Base-by-base conservation (phyloP, 2,113 vertebrate genomes). In the Larimichthys polyactis region DNA sequence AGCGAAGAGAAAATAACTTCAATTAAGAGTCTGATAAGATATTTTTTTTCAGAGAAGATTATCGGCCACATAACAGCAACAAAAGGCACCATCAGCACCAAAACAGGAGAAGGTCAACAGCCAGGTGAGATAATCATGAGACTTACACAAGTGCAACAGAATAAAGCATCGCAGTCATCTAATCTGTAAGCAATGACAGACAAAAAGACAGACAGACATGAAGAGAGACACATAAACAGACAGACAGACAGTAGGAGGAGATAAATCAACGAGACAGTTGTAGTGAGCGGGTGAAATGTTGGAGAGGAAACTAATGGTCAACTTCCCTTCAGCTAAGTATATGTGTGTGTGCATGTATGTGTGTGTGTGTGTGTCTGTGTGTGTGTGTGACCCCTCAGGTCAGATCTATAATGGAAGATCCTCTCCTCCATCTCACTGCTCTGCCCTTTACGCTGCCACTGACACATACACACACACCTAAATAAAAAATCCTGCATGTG, bases 321-420 rank as follows among this genome's bases (percentile, higher is more conserved):
- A 71, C 67, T 79, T 71, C 76, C 71, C 73, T 44, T 68, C 24
- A 81, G 71, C 63, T 69, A 10, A 27, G 48, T 59, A n/a, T n/a
- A n/a, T n/a, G n/a, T n/a, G n/a, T n/a, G n/a, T n/a, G n/a, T n/a
- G n/a, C n/a, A n/a, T n/a, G n/a, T n/a, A 0, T 57, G 43, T 80
- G 48, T 66, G 52, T 24, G 65, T 57, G 20, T 49, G 67, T 59
- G 43, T 29, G 49, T 12, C 66, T 48, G 58, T 64, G 58, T 14
- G 20, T 46, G 58, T 49, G 36, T 27, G n/a, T 71, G 83, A 82
- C 84, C 84, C 81, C 79, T 65, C 8, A 22, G 90, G 90, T 91
- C 90, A 87, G 69, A 86, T 89, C 85, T 75, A 87, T 89, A 89
- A 89, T 89, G 75, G 78, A 87, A 89, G 85, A 87, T 89, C 85